phyloP scores from a whole-genome alignment of 2,888 invertebrate genomes.

The Thymelicus sylvestris region DNA sequence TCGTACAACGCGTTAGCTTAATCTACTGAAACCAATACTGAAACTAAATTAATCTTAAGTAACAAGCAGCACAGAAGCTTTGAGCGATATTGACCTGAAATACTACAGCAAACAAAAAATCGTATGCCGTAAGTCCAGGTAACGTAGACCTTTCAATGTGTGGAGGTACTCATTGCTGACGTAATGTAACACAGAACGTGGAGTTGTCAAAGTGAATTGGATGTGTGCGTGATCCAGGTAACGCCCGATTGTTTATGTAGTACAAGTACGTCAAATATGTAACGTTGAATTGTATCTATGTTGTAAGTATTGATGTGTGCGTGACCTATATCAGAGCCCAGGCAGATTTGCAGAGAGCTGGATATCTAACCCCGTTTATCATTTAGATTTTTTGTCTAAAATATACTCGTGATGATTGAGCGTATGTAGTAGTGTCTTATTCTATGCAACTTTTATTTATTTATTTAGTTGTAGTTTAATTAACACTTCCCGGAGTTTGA shows the following conservation, averaged over 20 bases:
- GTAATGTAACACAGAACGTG: background rate
- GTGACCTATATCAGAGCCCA: slow-evolving; percentile 67
- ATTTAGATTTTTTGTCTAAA: background rate
- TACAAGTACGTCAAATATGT: background rate
- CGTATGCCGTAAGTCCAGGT: too few relatives aligned
- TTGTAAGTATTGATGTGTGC: slow-evolving; percentile 56
- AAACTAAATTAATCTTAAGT: too few relatives aligned
- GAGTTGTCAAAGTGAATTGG: slow-evolving; percentile 14
- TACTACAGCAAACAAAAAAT: too few relatives aligned
- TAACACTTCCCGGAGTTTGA: too few relatives aligned
- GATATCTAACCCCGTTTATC: slow-evolving; percentile 5
- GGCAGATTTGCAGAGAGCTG: slow-evolving; percentile 28
- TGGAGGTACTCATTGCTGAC: background rate
- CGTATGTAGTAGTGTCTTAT: background rate
- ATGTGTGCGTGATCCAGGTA: slow-evolving; percentile 1
- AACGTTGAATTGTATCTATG: slow-evolving; percentile 45
- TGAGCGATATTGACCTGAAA: too few relatives aligned
- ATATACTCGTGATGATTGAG: background rate
- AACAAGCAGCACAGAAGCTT: too few relatives aligned
- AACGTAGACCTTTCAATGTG: background rate
- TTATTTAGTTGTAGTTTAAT: too few relatives aligned
- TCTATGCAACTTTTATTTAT: too few relatives aligned
- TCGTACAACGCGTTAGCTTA: too few relatives aligned
- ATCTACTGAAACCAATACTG: too few relatives aligned
- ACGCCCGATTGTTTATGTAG: slow-evolving; percentile 7